Base-by-base conservation (phyloP, 92 coral and sea anemone genomes). In the Umimayanthus chanpuru region DNA sequence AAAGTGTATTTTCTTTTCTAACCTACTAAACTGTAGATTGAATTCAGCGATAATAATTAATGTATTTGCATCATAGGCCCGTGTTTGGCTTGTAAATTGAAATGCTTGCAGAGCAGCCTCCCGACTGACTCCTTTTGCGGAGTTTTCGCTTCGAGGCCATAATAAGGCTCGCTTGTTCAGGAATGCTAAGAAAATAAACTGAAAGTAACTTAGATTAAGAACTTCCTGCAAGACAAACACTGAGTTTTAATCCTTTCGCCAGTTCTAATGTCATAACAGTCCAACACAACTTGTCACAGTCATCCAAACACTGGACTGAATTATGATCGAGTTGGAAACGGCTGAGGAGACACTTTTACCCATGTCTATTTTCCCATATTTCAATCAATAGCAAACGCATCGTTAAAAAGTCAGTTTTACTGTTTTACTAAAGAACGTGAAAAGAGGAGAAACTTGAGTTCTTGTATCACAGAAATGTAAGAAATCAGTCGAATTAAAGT, bases 201-300 rank as follows among this genome's bases (percentile, higher is more conserved):
- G n/a, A n/a, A 83, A 71, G 47, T 81, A 79, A 32, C 81, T 73
- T 80, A 73, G 80, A 81, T 88, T 83, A 83, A 72, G 78, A 83
- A 70, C 78, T 83, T 83, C 87, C 90, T 85, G 86, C 89, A 80
- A 78, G 66, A n/a, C 38, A 80, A 86, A 89, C 68, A 32, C 36
- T 32, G 87, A 85, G 25, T 85, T 66, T 32, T 92, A 92, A 92
- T 92, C 94, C 92, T 81, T 76, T 73, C 88, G 90, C 78, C 90
- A 92, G 87, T 81, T 81, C 83, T 28, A 58, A 70, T 86, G 94
- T 89, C 90, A 86, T 87, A 77, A 88, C 85, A 92, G 86, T 86
- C 94, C 85, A 86, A 81, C 85, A 87, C 88, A n/a, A 67, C 41
- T 28, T 90, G 73, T 66, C 89, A 61, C 23, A 88, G 80, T 23